Percentiles rank a stretch among this genome's conserved stretches.
phyloP scores from a whole-genome alignment of 2,797 vertebrate species.

The Lindbergichthys nudifrons region DNA sequence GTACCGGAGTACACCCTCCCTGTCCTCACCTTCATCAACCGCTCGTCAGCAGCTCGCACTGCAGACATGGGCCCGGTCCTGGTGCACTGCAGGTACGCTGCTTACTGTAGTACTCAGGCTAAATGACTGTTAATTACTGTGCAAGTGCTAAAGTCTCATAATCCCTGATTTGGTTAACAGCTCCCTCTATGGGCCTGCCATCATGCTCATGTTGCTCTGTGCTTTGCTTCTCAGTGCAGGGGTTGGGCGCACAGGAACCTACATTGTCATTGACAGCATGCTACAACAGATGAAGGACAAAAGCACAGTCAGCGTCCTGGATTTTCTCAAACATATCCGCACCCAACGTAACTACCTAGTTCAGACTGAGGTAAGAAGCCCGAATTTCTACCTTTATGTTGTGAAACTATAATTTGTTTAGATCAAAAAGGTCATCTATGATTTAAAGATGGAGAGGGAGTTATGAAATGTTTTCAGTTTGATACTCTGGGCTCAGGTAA shows the following conservation, averaged over 20 bases:
- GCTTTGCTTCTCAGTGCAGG: slow-evolving; percentile 88
- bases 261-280: slow-evolving; percentile 99
- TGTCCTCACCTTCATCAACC: slow-evolving; percentile 96
- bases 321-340: slow-evolving; percentile 99
- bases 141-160: slow-evolving; percentile 9
- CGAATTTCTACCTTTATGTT: background rate
- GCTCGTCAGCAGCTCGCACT: slow-evolving; percentile 90
- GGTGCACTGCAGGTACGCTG: slow-evolving; percentile 96
- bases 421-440: slow-evolving; percentile 51
- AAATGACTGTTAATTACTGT: slow-evolving; percentile 19
- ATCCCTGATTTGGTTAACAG: slow-evolving; percentile 48
- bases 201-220: slow-evolving; percentile 37
- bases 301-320: slow-evolving; percentile 97
- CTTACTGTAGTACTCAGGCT: slow-evolving; percentile 7
- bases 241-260: slow-evolving; percentile 98
- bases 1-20: slow-evolving; percentile 97
- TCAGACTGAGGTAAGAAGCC: slow-evolving; percentile 93
- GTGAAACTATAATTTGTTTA: slow-evolving; percentile 25
- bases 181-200: slow-evolving; percentile 35
- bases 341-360: slow-evolving; percentile 99
- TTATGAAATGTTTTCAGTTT: slow-evolving; percentile 51
- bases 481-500: slow-evolving; percentile 52
- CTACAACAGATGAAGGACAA: slow-evolving; percentile 99
- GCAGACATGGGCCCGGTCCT: slow-evolving; percentile 92
- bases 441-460: slow-evolving; percentile 58